phyloP scores from a whole-genome alignment of 2,797 vertebrate species.

The Falco peregrinus region DNA sequence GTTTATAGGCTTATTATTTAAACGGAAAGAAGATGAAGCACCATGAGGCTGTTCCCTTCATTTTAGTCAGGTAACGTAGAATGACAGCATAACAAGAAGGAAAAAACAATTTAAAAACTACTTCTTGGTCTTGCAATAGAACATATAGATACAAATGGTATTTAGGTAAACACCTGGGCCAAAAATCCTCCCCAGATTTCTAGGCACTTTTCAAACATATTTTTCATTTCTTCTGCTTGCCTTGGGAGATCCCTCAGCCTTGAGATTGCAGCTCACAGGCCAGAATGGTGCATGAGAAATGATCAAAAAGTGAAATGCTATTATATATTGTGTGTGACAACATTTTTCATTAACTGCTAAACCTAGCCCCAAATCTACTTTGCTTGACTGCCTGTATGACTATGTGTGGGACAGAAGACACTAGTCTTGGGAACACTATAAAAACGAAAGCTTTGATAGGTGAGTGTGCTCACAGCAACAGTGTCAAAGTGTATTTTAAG shows the following conservation, averaged over 20 bases:
- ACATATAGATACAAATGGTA: not conserved
- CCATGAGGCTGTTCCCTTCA: not conserved
- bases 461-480: accelerated
- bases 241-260: not conserved
- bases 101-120: not conserved
- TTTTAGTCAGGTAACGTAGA: not conserved
- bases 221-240: not conserved
- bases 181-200: not conserved
- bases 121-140: not conserved
- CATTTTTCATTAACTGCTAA: slow-evolving; percentile 5
- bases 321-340: not conserved
- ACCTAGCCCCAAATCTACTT: not conserved
- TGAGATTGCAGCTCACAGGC: not conserved
- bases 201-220: not conserved
- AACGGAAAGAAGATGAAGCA: not conserved
- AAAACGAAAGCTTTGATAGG: not conserved
- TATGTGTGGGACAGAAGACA: not conserved
- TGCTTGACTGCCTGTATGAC: not conserved
- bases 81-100: not conserved
- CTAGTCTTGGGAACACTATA: not conserved
- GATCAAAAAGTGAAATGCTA: not conserved
- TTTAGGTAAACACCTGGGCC: not conserved
- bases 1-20: not conserved
- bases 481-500: not conserved
- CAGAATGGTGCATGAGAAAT: not conserved